A percentile compares a stretch with the other conserved stretches of the same genome.
phyloP scores from a whole-genome alignment of 1,140 invertebrate genomes.

The Battus philenor region DNA sequence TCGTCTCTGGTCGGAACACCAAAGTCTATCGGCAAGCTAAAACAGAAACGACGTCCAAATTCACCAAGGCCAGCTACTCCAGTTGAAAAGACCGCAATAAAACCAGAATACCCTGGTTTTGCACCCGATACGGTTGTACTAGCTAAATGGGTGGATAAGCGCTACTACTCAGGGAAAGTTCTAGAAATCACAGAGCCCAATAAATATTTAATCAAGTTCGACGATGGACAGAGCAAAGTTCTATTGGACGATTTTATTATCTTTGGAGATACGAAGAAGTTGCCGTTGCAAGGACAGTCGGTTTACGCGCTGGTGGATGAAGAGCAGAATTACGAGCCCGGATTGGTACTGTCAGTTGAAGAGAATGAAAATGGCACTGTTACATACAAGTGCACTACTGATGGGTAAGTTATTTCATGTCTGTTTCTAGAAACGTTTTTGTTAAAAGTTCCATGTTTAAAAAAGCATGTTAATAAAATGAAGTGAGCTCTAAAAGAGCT shows the following conservation, averaged over 20 bases:
- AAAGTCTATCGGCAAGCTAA: slow-evolving; percentile 60
- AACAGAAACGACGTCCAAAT: slow-evolving; percentile 54
- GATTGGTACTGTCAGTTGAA: slow-evolving; percentile 62
- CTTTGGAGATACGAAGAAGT: slow-evolving; percentile 67
- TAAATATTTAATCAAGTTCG: slow-evolving; percentile 79
- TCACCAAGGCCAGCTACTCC: slow-evolving; percentile 60
- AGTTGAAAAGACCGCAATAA: slow-evolving; percentile 52
- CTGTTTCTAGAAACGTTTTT: too few species aligned
- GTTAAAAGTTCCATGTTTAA: too few species aligned
- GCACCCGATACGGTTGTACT: slow-evolving; percentile 75
- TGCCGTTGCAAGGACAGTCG: slow-evolving; percentile 68
- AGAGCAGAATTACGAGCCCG: slow-evolving; percentile 69
- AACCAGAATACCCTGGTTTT: slow-evolving; percentile 55
- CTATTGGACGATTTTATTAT: slow-evolving; percentile 79
- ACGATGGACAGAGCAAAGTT: slow-evolving; percentile 77
- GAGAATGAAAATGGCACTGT: slow-evolving; percentile 61
- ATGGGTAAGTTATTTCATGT: slow-evolving; percentile 70
- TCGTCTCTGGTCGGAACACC: slow-evolving; percentile 49
- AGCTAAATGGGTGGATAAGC: slow-evolving; percentile 80
- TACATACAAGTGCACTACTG: slow-evolving; percentile 68
- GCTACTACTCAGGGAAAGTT: slow-evolving; percentile 78
- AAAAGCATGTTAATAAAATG: too few species aligned
- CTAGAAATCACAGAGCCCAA: slow-evolving; percentile 71
- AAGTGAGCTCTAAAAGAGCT: too few species aligned
- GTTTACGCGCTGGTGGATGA: slow-evolving; percentile 71